These are phyloP conservation scores for Serranus cabrilla DNA, from an alignment of 2,797 vertebrate species.

Conservation along the genomic window DNA sequence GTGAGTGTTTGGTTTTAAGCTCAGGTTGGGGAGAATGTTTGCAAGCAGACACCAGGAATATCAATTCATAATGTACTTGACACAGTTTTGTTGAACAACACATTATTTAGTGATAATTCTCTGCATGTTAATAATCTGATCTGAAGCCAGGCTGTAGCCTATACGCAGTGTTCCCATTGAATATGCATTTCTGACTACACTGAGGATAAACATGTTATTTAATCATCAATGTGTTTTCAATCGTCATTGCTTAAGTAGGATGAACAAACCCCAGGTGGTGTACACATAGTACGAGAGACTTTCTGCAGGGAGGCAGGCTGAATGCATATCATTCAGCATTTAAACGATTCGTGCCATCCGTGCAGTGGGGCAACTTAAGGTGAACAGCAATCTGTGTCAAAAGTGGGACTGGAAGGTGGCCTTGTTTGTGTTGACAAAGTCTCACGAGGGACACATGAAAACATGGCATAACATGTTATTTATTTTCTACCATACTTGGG, in stretches of 20 bases:
- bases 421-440: conserved; percentile 36
- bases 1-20: conserved; percentile 25
- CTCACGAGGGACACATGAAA: conserved; percentile 18
- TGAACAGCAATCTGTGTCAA: conserved; percentile 72
- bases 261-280: conserved; percentile 75
- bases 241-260: conserved; percentile 74
- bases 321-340: conserved; percentile 71
- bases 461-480: conserved; percentile 19
- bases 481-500: conserved; percentile 12
- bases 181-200: conserved; percentile 83
- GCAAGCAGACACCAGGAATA: conserved; percentile 72
- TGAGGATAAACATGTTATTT: conserved; percentile 84
- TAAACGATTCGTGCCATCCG: conserved; percentile 58
- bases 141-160: conserved; percentile 76
- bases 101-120: conserved; percentile 84
- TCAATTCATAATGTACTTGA: conserved; percentile 86
- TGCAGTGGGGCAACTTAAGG: conserved; percentile 59
- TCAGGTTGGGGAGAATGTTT: conserved; percentile 36
- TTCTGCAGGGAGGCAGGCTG: conserved; percentile 31
- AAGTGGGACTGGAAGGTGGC: conserved; percentile 24
- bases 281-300: conserved; percentile 68
- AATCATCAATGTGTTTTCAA: conserved; percentile 79
- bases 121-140: conserved; percentile 81
- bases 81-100: conserved; percentile 85
- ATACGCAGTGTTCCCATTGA: conserved; percentile 83